These are phyloP conservation scores for Hyposoter didymator DNA, from an alignment of 2,888 invertebrate genomes.

Conservation along the genomic window DNA sequence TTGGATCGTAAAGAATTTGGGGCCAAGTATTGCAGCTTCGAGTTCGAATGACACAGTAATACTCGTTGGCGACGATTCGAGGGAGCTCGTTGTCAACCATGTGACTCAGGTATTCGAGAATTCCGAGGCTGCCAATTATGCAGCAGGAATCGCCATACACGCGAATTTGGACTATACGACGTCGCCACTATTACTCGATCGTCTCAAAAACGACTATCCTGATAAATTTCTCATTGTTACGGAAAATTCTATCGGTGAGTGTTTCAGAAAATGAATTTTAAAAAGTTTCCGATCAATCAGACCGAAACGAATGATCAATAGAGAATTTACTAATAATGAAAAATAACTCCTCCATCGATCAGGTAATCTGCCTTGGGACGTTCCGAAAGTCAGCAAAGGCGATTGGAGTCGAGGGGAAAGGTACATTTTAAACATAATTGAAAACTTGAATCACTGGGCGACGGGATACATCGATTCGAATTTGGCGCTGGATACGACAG, in stretches of 20 bases:
- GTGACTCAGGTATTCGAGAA: conserved; percentile 84
- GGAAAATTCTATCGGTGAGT: conserved; percentile 90
- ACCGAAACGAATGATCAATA: neutral
- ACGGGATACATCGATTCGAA: conserved; percentile 97
- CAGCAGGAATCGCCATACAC: conserved; percentile 92
- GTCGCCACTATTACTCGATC: conserved; percentile 86
- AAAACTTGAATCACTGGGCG: conserved; percentile 90
- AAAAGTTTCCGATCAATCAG: neutral
- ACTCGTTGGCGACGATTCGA: conserved; percentile 91
- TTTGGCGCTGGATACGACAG: conserved; percentile 89
- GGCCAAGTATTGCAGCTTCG: conserved; percentile 88
- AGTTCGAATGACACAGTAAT: conserved; percentile 88
- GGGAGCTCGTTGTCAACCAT: conserved; percentile 88
- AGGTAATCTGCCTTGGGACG: neutral
- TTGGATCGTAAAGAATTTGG: conserved; percentile 91
- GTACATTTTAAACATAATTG: conserved; percentile 88
- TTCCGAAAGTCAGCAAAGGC: conserved; percentile 87
- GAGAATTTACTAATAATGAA: neutral
- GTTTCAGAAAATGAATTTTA: neutral
- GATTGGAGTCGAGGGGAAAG: conserved; percentile 90
- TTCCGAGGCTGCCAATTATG: conserved; percentile 85
- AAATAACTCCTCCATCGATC: neutral
- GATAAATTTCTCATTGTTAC: conserved; percentile 91
- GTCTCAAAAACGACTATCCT: conserved; percentile 87
- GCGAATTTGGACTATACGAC: conserved; percentile 91